phyloP scores from a whole-genome alignment of 2,888 invertebrate species.

The Zaprionus bogoriensis region DNA sequence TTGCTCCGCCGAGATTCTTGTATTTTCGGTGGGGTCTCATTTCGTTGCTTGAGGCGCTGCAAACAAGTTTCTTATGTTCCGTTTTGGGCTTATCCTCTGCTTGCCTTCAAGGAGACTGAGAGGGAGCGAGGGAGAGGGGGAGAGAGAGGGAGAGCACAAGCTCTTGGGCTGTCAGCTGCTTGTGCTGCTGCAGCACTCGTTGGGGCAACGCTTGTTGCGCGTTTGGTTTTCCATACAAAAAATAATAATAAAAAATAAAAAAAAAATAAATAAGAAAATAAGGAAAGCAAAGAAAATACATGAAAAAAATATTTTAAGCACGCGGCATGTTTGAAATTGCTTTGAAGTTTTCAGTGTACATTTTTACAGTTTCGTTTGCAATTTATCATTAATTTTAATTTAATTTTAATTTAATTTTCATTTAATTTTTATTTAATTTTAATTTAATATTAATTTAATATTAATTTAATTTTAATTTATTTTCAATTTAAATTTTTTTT shows the following conservation, averaged over 20 bases:
- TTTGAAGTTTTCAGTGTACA: constrained; percentile 54
- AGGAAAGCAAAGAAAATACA: background rate
- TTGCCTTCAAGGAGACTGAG: constrained; percentile 12
- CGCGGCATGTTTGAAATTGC: constrained; percentile 4
- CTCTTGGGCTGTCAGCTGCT: constrained; percentile 64
- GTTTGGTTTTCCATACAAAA: no score
- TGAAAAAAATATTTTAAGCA: constrained; percentile 14
- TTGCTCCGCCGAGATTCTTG: constrained; percentile 35
- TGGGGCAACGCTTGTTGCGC: constrained; percentile 61
- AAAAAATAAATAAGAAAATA: constrained; percentile 21
- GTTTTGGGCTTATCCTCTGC: constrained; percentile 41
- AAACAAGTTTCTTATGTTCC: constrained; percentile 73
- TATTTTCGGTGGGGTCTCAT: constrained; percentile 35
- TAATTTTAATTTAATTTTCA: background rate
- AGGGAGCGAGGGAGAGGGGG: constrained; percentile 10
- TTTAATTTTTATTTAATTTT: background rate
- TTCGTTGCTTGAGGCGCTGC: constrained; percentile 58
- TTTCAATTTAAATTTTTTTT: background rate
- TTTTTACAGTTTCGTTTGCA: constrained; percentile 3
- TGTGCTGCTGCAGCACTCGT: constrained; percentile 53
- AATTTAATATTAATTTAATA: constrained; percentile 6
- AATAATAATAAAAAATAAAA: constrained; percentile 29
- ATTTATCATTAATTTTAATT: constrained; percentile 13
- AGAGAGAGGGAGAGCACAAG: constrained; percentile 18
- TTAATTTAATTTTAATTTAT: background rate